These are phyloP conservation scores for Acropternis orthonyx DNA, from an alignment of 2,797 vertebrate genomes.

Conservation along the genomic window DNA sequence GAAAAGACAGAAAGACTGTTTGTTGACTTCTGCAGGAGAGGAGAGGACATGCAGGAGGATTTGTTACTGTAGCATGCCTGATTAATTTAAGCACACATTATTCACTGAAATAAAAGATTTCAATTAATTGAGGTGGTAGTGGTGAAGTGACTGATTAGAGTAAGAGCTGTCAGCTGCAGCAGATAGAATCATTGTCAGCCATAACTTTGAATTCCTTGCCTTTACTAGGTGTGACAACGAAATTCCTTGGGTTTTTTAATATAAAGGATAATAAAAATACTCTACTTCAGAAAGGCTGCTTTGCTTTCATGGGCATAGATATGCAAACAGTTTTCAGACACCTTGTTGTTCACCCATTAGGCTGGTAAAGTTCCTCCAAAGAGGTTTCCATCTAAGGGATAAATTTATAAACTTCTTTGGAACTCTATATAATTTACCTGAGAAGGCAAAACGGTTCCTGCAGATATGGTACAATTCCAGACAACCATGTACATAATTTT, in stretches of 20 bases:
- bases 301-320: not conserved
- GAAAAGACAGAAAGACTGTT: not conserved
- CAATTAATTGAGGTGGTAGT: not conserved
- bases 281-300: not conserved
- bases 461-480: not conserved
- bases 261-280: not conserved
- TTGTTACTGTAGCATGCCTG: not conserved
- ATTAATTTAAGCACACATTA: not conserved
- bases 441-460: not conserved
- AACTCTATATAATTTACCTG: not conserved
- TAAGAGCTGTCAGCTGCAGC: not conserved
- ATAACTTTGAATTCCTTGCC: not conserved
- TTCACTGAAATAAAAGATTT: not conserved
- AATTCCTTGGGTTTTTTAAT: accelerated
- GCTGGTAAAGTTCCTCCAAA: not conserved
- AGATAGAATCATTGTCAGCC: not conserved
- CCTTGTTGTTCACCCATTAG: not conserved
- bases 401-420: not conserved
- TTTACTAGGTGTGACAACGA: not conserved
- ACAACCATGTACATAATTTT: not conserved
- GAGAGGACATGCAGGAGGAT: not conserved
- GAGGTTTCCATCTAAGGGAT: not conserved
- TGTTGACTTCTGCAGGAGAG: not conserved
- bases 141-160: not conserved
- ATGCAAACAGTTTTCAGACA: not conserved